Conservation (phyloP, 2,888 invertebrate genomes). For the Hydrotaea diabolus region DNA sequence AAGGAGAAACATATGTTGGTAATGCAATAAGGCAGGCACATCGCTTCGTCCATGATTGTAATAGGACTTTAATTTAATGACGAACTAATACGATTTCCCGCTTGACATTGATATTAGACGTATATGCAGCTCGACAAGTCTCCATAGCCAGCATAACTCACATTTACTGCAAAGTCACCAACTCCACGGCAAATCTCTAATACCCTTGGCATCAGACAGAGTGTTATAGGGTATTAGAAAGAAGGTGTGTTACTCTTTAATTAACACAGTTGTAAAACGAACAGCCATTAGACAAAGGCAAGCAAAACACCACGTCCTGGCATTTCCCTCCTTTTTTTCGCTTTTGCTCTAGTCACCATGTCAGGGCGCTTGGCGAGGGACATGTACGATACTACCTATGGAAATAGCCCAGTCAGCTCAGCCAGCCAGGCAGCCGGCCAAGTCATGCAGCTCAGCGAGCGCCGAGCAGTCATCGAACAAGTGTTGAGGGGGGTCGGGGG, state of each 20-base stretch:
- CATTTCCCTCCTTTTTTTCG: neutral
- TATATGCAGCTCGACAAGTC: too few species aligned
- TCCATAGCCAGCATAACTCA: too few species aligned
- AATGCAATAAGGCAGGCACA: too few species aligned
- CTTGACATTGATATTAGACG: too few species aligned
- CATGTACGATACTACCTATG: neutral
- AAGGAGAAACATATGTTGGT: too few species aligned
- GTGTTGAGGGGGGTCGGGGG: too few species aligned
- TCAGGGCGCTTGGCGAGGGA: slow-evolving; percentile 25
- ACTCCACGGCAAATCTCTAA: neutral
- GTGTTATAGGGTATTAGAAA: neutral
- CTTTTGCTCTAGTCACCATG: slow-evolving; percentile 32
- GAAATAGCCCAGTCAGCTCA: slow-evolving; percentile 38
- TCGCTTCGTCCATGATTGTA: too few species aligned
- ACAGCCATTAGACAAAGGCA: slow-evolving; percentile 49
- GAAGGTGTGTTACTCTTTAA: slow-evolving; percentile 56
- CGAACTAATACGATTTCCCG: too few species aligned
- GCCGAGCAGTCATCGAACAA: slow-evolving; percentile 3
- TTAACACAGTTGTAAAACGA: slow-evolving; percentile 57
- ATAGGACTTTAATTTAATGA: too few species aligned
- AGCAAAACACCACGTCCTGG: neutral
- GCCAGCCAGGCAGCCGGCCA: slow-evolving; percentile 21
- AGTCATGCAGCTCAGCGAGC: neutral
- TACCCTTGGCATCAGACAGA: neutral
- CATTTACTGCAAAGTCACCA: too few species aligned